phyloP scores from a whole-genome alignment of 2,113 vertebrate species.

The Prunella fulvescens region DNA sequence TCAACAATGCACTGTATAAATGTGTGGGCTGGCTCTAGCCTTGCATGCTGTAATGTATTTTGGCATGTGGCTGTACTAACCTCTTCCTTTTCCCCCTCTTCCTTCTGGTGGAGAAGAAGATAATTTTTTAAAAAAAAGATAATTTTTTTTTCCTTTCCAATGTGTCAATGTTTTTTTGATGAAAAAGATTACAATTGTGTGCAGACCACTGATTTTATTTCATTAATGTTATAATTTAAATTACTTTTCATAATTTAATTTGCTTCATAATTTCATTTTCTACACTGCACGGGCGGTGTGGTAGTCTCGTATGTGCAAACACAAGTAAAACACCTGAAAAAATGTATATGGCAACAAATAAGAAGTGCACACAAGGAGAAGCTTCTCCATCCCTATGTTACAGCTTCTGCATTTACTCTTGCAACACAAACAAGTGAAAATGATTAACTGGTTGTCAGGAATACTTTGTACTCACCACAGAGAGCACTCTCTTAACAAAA shows the following conservation, averaged over 20 bases:
- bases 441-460: neutral
- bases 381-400: neutral
- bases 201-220: neutral
- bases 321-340: neutral
- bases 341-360: neutral
- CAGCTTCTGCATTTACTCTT: neutral
- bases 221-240: neutral
- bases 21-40: neutral
- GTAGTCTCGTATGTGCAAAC: neutral
- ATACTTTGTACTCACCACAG: neutral
- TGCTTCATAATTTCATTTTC: neutral
- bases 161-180: neutral
- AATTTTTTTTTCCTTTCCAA: neutral
- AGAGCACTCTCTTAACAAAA: neutral
- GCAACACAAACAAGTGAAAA: neutral
- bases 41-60: neutral
- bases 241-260: neutral
- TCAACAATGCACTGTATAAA: neutral
- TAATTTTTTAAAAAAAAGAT: too few relatives aligned
- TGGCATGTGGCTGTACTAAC: neutral
- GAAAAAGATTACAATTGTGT: neutral
- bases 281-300: accelerated
- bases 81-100: neutral
- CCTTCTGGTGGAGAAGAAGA: neutral
- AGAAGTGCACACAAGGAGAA: neutral